A percentile compares a stretch with the other conserved stretches of the same genome.
Conservation (phyloP, 2,797 vertebrate species). For the Pseudotriccus pelzelni region DNA sequence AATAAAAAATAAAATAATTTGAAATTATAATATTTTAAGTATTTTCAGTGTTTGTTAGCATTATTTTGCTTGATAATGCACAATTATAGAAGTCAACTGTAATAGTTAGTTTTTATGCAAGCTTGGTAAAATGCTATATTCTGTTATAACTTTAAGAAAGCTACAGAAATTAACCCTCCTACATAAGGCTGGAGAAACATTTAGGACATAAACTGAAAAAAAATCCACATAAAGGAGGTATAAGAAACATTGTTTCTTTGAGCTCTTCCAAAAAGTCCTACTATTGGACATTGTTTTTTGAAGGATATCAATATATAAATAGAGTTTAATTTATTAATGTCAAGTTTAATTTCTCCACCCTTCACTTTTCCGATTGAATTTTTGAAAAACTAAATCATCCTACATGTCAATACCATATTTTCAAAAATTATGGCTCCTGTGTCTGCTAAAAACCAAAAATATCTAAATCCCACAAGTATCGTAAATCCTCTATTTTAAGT, state of each 20-base stretch:
- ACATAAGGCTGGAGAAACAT: not conserved
- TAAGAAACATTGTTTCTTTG: not conserved
- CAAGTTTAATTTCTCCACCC: not conserved
- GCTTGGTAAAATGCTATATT: not conserved
- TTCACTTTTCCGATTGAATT: not conserved
- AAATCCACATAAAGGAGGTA: not conserved
- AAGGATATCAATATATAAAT: not conserved
- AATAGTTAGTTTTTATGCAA: not conserved
- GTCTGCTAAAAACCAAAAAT: not conserved
- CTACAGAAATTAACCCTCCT: not conserved
- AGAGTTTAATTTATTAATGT: not conserved
- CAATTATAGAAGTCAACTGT: not conserved
- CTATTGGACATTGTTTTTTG: not conserved
- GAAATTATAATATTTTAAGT: rapidly evolving
- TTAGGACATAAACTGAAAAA: not conserved
- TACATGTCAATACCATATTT: not conserved
- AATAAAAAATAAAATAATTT: not conserved
- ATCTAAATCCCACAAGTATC: not conserved
- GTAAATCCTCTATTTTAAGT: not conserved
- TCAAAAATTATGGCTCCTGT: not conserved
- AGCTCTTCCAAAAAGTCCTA: not conserved
- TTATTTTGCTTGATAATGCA: not conserved
- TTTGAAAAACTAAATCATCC: not conserved
- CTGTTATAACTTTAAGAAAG: not conserved
- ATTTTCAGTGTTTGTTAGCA: not conserved